Conservation (phyloP, 2,113 vertebrate genomes). For the Ceyx margarethae region DNA sequence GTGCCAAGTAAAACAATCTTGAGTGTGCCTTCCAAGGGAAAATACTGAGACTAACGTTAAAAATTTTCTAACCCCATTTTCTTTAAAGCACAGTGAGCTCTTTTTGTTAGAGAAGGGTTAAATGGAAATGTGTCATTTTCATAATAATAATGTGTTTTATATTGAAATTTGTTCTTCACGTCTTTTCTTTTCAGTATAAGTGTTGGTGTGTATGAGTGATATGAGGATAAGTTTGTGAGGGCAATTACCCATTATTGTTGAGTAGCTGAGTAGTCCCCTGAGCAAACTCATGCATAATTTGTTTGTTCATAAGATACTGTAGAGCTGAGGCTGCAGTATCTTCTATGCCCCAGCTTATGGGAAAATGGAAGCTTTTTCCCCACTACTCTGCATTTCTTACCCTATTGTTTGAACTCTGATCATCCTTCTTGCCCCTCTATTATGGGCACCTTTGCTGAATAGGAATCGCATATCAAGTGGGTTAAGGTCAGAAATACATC, state of each 20-base stretch:
- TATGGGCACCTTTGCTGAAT: constrained; percentile 10
- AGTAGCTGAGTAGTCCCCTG: constrained; percentile 72
- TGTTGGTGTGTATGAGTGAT: constrained; percentile 70
- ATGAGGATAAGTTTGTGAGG: constrained; percentile 71
- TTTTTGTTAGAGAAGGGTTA: constrained; percentile 59
- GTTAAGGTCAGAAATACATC: constrained; percentile 57
- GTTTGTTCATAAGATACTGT: constrained; percentile 74
- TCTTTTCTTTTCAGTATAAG: constrained; percentile 63
- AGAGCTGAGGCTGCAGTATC: constrained; percentile 68
- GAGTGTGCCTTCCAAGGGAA: constrained; percentile 59
- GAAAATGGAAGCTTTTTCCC: constrained; percentile 61
- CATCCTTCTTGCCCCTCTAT: constrained; percentile 48
- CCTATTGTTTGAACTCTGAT: constrained; percentile 69
- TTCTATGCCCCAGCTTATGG: constrained; percentile 48
- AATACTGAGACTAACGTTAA: constrained; percentile 37
- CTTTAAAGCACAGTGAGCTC: background rate
- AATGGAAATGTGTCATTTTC: constrained; percentile 70
- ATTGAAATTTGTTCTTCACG: constrained; percentile 68
- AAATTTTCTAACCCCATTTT: constrained; percentile 38
- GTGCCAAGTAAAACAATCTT: constrained; percentile 69
- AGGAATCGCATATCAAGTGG: constrained; percentile 35
- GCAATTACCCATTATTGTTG: constrained; percentile 77
- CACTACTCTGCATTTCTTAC: constrained; percentile 53
- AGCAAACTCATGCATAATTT: constrained; percentile 78
- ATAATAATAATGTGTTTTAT: constrained; percentile 70